These are phyloP conservation scores for Xiphophorus couchianus DNA, from an alignment of 2,113 vertebrate species.

Conservation along the genomic window DNA sequence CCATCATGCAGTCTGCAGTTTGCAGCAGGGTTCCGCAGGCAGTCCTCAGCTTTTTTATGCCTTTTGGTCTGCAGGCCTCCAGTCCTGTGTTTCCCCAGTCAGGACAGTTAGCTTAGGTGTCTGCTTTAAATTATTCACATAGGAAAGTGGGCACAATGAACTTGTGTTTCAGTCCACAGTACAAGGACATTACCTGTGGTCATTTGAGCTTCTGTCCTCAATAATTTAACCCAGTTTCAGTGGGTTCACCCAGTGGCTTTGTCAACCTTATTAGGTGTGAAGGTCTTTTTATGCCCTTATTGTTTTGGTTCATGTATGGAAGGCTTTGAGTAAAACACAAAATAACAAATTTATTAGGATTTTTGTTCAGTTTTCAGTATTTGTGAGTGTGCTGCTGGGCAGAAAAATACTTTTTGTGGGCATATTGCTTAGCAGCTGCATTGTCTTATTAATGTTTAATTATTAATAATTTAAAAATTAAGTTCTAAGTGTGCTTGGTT, in stretches of 20 bases:
- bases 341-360: too few relatives aligned
- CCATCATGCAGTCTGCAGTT: conserved; percentile 6
- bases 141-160: conserved; percentile 76
- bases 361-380: too few relatives aligned
- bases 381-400: too few relatives aligned
- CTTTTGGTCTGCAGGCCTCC: conserved; percentile 3
- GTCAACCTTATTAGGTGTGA: conserved; percentile 42
- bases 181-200: conserved; percentile 49
- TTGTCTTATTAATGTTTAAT: background rate
- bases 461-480: background rate
- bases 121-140: conserved; percentile 77
- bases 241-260: conserved; percentile 26
- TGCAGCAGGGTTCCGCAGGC: background rate
- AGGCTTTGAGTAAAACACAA: too few relatives aligned
- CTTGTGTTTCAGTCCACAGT: conserved; percentile 36
- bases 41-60: background rate
- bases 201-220: conserved; percentile 67
- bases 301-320: background rate
- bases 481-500: too few relatives aligned
- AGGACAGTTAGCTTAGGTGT: conserved; percentile 52
- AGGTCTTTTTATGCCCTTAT: conserved; percentile 22
- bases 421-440: background rate
- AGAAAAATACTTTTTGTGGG: background rate
- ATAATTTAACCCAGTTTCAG: conserved; percentile 70
- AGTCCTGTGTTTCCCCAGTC: conserved; percentile 18